Evolutionary conservation across 2,888 invertebrate species (phyloP).

Genomic region (Cantharis lateralis): DNA sequence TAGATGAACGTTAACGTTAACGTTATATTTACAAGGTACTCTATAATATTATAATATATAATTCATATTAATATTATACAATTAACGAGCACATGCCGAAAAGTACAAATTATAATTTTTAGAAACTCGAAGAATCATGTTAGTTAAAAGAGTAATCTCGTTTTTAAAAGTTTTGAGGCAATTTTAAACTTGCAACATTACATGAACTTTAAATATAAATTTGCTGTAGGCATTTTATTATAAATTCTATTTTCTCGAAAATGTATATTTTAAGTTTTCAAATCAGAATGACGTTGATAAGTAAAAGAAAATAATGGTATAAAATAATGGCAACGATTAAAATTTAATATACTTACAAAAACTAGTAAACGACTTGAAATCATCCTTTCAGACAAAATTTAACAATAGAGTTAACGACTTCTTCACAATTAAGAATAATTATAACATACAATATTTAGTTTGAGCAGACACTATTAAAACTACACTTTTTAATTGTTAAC

Average conservation of each 20-base stretch:
- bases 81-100: background rate
- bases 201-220: background rate
- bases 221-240: background rate
- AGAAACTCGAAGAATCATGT: background rate
- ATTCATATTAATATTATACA: background rate
- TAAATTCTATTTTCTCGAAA: background rate
- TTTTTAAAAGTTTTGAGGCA: background rate
- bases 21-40: background rate
- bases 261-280: background rate
- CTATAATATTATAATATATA: background rate
- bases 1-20: too few relatives aligned
- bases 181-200: background rate
- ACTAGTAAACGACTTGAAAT: background rate
- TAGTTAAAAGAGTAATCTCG: background rate
- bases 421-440: background rate
- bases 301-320: background rate
- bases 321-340: background rate
- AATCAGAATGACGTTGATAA: background rate
- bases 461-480: background rate
- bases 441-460: slow-evolving; percentile 2
- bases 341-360: slow-evolving; percentile 1
- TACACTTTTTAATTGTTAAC: background rate
- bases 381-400: background rate
- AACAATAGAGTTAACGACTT: slow-evolving; percentile 3
- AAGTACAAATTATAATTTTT: background rate